Percentiles rank a stretch among this genome's conserved stretches.
Conservation (phyloP, 2,113 vertebrate species). For the Thunnus thynnus region DNA sequence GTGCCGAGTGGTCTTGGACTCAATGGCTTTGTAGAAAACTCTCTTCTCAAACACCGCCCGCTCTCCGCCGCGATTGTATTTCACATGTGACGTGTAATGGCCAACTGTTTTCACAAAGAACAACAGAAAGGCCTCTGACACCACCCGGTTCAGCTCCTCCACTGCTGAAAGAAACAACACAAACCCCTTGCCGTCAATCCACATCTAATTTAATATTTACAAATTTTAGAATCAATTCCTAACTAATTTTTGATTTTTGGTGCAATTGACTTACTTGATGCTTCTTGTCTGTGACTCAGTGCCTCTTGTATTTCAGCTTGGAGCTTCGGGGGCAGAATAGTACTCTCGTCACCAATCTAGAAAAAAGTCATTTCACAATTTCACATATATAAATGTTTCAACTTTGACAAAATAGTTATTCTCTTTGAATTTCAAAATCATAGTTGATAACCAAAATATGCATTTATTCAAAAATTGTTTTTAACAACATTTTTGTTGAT, state of each 20-base stretch:
- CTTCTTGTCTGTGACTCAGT: constrained; percentile 62
- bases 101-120: constrained; percentile 93
- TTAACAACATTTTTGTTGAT: background rate
- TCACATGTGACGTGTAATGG: constrained; percentile 88
- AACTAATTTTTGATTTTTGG: background rate
- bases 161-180: constrained; percentile 76
- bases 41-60: constrained; percentile 86
- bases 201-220: background rate
- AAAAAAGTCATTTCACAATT: background rate
- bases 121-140: constrained; percentile 91
- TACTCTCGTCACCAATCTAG: constrained; percentile 90
- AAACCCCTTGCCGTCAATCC: background rate
- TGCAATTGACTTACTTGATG: constrained; percentile 69
- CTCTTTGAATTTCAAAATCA: background rate
- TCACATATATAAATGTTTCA: background rate
- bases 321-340: constrained; percentile 91
- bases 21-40: constrained; percentile 90
- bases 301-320: constrained; percentile 86
- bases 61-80: constrained; percentile 52
- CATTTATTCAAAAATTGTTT: too few species aligned
- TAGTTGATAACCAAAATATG: background rate
- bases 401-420: background rate
- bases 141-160: constrained; percentile 90
- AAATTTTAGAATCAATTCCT: too few species aligned
- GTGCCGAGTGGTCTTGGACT: constrained; percentile 87